Percentiles rank a stretch among this genome's conserved stretches.
These are phyloP conservation scores for Epinephelus moara DNA, from an alignment of 2,113 vertebrate genomes.

Conservation along the genomic window DNA sequence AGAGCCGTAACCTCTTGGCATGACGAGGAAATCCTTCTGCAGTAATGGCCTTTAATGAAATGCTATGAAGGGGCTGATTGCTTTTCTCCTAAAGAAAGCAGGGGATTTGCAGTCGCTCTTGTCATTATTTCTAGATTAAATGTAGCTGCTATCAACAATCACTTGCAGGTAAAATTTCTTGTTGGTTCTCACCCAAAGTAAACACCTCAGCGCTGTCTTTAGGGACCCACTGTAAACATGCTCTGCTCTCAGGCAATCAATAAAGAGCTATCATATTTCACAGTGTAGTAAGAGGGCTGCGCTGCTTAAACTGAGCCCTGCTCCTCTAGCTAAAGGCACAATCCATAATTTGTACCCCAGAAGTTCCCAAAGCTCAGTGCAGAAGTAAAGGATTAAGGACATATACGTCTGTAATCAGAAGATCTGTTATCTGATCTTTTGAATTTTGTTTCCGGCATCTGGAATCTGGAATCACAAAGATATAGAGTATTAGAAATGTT, in stretches of 20 bases:
- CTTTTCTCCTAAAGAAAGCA: not conserved
- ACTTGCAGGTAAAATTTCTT: conserved; percentile 24
- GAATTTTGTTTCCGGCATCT: not conserved
- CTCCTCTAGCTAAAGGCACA: conserved; percentile 24
- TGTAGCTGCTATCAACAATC: conserved; percentile 4
- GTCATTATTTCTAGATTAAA: conserved; percentile 23
- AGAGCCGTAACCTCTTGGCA: not conserved
- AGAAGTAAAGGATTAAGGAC: not conserved
- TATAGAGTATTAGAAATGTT: not conserved
- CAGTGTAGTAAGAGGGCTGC: conserved; percentile 19
- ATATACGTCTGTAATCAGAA: not conserved
- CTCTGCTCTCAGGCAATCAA: conserved; percentile 63
- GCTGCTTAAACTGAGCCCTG: conserved; percentile 46
- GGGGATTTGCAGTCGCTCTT: not conserved
- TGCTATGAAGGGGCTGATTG: not conserved
- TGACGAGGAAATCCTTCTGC: not conserved
- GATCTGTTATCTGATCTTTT: conserved; percentile 11
- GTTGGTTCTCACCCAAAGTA: conserved; percentile 40
- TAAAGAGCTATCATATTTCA: conserved; percentile 66
- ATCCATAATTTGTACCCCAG: conserved; percentile 47
- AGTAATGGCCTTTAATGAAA: conserved; percentile 19
- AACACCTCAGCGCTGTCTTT: conserved; percentile 11
- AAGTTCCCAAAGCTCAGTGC: not conserved
- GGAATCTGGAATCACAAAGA: not conserved
- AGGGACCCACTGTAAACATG: conserved; percentile 53